A percentile compares a stretch with the other conserved stretches of the same genome.
Conservation (phyloP, 2,113 vertebrate species). For the Trogon melanurus region DNA sequence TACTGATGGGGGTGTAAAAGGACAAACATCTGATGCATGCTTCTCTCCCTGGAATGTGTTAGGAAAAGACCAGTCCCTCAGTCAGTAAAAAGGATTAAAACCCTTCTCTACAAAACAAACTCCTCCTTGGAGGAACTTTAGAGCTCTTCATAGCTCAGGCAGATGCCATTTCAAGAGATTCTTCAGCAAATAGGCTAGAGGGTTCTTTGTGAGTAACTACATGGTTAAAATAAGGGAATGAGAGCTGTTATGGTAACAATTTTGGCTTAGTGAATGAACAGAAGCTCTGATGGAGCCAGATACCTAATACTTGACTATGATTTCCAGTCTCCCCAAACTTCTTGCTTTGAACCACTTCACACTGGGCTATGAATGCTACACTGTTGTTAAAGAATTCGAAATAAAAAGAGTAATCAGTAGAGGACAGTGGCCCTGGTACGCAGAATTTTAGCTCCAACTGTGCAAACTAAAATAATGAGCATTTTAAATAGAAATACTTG, state of each 20-base stretch:
- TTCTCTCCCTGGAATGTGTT: neutral
- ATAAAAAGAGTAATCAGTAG: neutral
- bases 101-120: neutral
- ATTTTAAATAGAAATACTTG: constrained; percentile 39
- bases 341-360: neutral
- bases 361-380: neutral
- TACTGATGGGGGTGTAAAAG: neutral
- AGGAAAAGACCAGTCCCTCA: neutral
- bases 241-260: neutral
- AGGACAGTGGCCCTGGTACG: fast-evolving
- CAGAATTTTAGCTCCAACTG: neutral
- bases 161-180: neutral
- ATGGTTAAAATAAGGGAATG: neutral
- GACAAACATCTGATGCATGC: neutral
- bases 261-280: neutral
- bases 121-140: neutral
- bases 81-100: neutral
- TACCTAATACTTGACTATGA: neutral
- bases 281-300: neutral
- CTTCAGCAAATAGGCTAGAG: neutral
- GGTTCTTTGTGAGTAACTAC: neutral
- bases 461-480: neutral
- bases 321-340: neutral
- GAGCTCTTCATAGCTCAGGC: neutral
- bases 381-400: neutral